Evolutionary conservation across 2,888 invertebrate genomes (phyloP).

Genomic region (Eulithis prunata): DNA sequence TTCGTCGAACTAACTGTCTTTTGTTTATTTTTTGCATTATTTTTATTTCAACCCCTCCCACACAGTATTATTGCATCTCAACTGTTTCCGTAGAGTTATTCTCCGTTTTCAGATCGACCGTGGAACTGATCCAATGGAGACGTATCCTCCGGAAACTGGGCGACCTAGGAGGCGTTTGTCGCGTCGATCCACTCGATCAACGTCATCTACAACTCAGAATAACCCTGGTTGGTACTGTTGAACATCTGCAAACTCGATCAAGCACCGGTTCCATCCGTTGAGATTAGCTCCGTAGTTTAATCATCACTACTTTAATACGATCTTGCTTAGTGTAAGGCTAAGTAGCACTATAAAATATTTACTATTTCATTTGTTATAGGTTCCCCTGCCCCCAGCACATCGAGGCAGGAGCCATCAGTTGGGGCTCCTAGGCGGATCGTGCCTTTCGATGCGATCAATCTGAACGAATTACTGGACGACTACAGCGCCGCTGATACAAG

Average conservation of each 20-base stretch:
- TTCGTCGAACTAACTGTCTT: conserved; percentile 28
- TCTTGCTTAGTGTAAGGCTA: no score
- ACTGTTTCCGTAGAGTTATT: conserved; percentile 6
- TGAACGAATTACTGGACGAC: conserved; percentile 61
- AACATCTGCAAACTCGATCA: background rate
- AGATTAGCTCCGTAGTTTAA: no score
- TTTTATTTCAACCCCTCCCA: conserved; percentile 15
- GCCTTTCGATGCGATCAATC: conserved; percentile 16
- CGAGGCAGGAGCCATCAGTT: conserved; percentile 43
- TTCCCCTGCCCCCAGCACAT: conserved; percentile 57
- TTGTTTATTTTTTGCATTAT: conserved; percentile 16
- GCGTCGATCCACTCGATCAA: conserved; percentile 42
- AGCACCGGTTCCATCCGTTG: background rate
- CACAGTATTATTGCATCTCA: background rate
- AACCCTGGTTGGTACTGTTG: conserved; percentile 48
- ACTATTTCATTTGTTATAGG: conserved; percentile 37
- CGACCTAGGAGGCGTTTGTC: conserved; percentile 28
- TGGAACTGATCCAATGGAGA: conserved; percentile 89
- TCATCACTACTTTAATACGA: no score
- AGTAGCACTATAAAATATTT: no score
- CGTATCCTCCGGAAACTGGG: conserved; percentile 58
- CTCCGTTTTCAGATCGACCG: conserved; percentile 84
- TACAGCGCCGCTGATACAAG: conserved; percentile 49
- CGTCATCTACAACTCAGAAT: conserved; percentile 34
- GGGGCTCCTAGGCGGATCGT: no score